Evolutionary conservation across 2,888 invertebrate species (phyloP).

Genomic region (Hyposoter didymator): DNA sequence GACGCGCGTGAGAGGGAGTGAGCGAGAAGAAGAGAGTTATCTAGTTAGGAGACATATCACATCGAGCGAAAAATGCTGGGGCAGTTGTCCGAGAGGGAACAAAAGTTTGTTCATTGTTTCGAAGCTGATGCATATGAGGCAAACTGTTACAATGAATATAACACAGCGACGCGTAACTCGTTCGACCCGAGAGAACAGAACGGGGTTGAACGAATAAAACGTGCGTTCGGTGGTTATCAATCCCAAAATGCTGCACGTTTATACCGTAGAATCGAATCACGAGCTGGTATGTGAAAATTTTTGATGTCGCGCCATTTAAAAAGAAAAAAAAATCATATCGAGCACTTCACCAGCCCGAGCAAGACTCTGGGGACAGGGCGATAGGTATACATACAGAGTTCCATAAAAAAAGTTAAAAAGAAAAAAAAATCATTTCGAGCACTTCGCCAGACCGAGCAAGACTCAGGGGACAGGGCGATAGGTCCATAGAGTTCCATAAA

Average conservation of each 20-base stretch:
- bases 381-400: neutral
- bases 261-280: neutral
- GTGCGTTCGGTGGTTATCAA: constrained; percentile 46
- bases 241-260: constrained; percentile 34
- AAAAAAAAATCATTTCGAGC: too few species aligned
- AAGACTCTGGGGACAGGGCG: neutral
- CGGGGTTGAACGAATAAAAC: constrained; percentile 38
- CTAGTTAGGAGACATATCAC: constrained; percentile 29
- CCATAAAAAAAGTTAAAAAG: too few species aligned
- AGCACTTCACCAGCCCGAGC: neutral
- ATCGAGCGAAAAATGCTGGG: neutral
- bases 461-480: neutral
- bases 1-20: neutral
- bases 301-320: neutral
- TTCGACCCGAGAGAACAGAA: constrained; percentile 22
- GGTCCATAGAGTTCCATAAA: neutral
- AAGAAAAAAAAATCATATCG: too few species aligned
- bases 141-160: constrained; percentile 1
- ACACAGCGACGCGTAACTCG: constrained; percentile 3
- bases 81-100: constrained; percentile 3
- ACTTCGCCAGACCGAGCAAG: neutral
- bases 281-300: neutral
- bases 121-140: constrained; percentile 1
- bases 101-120: constrained; percentile 56
- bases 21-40: neutral